Evolutionary conservation across 2,888 invertebrate species (phyloP), one percentile per base, ranked within the genome.

Genomic region (Oeneis ivallda): DNA sequence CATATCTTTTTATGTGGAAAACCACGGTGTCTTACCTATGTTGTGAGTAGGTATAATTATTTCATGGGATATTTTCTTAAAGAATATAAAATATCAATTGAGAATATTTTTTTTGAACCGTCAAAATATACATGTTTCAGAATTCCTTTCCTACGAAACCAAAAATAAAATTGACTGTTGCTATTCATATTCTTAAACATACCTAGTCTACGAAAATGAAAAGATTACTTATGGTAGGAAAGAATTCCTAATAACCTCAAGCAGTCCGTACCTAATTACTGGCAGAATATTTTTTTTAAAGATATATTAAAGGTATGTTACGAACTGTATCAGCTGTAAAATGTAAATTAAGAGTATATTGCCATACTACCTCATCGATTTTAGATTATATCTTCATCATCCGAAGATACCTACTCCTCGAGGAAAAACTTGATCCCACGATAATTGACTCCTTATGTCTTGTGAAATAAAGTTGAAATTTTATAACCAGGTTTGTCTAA

Each of bases 381-480:
- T 62, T 10, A 66, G 58, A 66, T 66, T 54, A 66, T 61, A 65
- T 65, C 50, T 61, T 57, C 61, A 57, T 50, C 53, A 59, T 47
- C 41, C 53, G 37, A 47, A 26, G 26, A 26, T 26, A 58, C 37
- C 62, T 63, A 45, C 41, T 56, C 26, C 63, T 37, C 17, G 13
- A 56, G n/a, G 32, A 37, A 60, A 64, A 59, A 4, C 0, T n/a
- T 8, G 2, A 10, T 47, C 1, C 11, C 32, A 39, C n/a, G 2
- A 43, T 53, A 49, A 53, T 17, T 62, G 3, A 5, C 5, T 13
- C 65, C 65, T 63, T 62, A 15, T 58, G 8, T 0, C 4, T 8
- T 2, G 37, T 13, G 1, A 1, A 0, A 15, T 63, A 64, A 50
- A 56, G 63, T 54, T 64, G 41, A 58, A 49, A 52, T 47, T 61